Evolutionary conservation across 2,888 invertebrate species (phyloP).

Genomic region (Orthosia cruda): DNA sequence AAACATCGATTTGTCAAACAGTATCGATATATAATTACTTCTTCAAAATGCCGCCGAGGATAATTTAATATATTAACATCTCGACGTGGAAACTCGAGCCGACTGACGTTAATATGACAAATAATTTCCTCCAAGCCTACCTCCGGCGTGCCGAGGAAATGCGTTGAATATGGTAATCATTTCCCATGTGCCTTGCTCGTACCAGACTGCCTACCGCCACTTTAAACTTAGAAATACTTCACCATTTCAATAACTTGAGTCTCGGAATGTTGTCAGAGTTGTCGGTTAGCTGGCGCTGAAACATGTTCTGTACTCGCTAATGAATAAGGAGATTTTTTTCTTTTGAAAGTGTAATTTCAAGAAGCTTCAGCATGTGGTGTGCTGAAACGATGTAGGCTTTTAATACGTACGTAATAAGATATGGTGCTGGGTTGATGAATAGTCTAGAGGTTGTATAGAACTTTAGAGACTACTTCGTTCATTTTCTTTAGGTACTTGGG

Average conservation of each 20-base stretch:
- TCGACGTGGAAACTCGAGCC: constrained; percentile 81
- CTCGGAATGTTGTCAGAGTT: constrained; percentile 48
- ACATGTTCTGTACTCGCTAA: constrained; percentile 43
- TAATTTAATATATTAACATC: constrained; percentile 89
- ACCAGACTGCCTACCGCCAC: constrained; percentile 75
- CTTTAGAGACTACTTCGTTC: neutral
- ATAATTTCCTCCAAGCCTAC: constrained; percentile 89
- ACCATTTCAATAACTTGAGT: constrained; percentile 73
- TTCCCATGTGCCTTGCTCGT: constrained; percentile 84
- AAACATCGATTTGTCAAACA: constrained; percentile 68
- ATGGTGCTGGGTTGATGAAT: neutral
- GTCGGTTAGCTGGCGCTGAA: constrained; percentile 27
- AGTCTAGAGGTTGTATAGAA: constrained; percentile 10
- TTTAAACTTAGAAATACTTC: constrained; percentile 83
- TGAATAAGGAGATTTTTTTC: constrained; percentile 49
- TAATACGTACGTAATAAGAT: too few species aligned
- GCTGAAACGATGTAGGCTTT: neutral
- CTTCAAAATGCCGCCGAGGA: constrained; percentile 79
- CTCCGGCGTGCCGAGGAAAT: constrained; percentile 80
- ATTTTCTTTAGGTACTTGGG: constrained; percentile 11
- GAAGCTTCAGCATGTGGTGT: constrained; percentile 19
- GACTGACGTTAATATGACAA: constrained; percentile 91
- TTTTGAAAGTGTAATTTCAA: constrained; percentile 25
- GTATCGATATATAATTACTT: constrained; percentile 78
- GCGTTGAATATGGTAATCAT: constrained; percentile 90